phyloP scores from a whole-genome alignment of 1,140 invertebrate species.

The Glossosoma conforme region DNA sequence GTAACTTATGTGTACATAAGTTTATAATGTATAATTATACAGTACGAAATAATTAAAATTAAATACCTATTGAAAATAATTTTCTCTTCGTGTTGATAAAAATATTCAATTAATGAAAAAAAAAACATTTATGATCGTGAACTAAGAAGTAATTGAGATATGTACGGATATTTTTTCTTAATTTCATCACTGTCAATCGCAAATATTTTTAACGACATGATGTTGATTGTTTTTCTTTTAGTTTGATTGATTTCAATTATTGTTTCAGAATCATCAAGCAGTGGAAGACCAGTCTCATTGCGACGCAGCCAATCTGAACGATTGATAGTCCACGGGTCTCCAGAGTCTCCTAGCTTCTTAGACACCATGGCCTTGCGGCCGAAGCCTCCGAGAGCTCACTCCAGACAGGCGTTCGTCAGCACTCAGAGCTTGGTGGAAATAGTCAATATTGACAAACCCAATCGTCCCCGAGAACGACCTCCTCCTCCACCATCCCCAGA shows the following conservation, averaged over 20 bases:
- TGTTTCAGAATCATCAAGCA: conserved; percentile 18
- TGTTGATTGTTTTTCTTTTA: conserved; percentile 1
- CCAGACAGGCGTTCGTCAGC: conserved; percentile 53
- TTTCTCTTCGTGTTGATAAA: no score
- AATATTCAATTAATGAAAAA: no score
- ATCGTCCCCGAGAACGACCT: conserved; percentile 37
- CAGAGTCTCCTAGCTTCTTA: conserved; percentile 47
- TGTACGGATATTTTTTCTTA: no score
- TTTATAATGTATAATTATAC: no score
- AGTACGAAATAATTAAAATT: no score
- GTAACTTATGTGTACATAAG: no score
- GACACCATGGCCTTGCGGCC: conserved; percentile 74
- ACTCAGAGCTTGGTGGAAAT: conserved; percentile 39
- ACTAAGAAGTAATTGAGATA: no score
- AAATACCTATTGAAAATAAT: no score
- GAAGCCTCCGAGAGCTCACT: conserved; percentile 55
- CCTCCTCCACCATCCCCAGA: conserved; percentile 39
- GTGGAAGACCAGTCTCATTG: conserved; percentile 7
- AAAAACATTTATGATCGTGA: no score
- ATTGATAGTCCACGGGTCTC: conserved; percentile 39
- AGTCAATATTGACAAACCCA: conserved; percentile 32
- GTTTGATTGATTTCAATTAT: conserved; percentile 5
- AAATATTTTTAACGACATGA: neutral
- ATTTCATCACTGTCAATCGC: no score
- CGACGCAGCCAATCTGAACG: conserved; percentile 27